A percentile compares a stretch with the other conserved stretches of the same genome.
These are phyloP conservation scores for Petrolisthes cinctipes DNA, from an alignment of 2,888 invertebrate genomes.

Conservation along the genomic window DNA sequence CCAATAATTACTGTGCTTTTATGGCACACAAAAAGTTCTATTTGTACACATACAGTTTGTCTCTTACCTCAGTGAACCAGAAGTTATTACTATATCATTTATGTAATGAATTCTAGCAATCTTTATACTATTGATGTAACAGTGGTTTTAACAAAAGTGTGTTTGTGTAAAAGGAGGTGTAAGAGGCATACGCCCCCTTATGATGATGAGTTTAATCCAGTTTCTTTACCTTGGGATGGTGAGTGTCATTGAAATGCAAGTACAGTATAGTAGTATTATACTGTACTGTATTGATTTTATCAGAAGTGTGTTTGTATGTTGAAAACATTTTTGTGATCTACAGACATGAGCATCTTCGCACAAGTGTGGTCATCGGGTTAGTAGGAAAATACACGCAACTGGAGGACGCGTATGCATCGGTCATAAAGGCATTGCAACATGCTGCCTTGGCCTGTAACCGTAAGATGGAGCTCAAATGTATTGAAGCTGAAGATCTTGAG, in stretches of 20 bases:
- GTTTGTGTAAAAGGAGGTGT: too few relatives aligned
- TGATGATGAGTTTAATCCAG: too few relatives aligned
- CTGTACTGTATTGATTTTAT: neutral
- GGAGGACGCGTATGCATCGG: constrained; percentile 96
- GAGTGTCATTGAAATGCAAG: neutral
- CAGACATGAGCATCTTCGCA: constrained; percentile 84
- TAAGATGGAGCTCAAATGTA: constrained; percentile 86
- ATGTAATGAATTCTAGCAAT: too few relatives aligned
- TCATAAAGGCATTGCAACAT: constrained; percentile 94
- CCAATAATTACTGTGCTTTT: too few relatives aligned
- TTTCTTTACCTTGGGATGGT: neutral
- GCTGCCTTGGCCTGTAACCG: constrained; percentile 88
- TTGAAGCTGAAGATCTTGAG: constrained; percentile 92
- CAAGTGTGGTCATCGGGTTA: constrained; percentile 87
- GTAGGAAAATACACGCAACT: constrained; percentile 97
- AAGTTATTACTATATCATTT: too few relatives aligned
- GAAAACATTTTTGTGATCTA: neutral
- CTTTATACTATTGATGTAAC: too few relatives aligned
- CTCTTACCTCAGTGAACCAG: too few relatives aligned
- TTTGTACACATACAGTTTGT: too few relatives aligned
- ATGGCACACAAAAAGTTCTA: too few relatives aligned
- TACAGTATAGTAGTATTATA: neutral
- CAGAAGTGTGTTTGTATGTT: too few relatives aligned
- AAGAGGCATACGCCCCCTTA: too few relatives aligned
- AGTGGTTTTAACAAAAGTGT: too few relatives aligned